Evolutionary conservation across 2,113 vertebrate species (phyloP), one percentile per base, ranked within the genome.

Genomic region (Puffinus mauretanicus): DNA sequence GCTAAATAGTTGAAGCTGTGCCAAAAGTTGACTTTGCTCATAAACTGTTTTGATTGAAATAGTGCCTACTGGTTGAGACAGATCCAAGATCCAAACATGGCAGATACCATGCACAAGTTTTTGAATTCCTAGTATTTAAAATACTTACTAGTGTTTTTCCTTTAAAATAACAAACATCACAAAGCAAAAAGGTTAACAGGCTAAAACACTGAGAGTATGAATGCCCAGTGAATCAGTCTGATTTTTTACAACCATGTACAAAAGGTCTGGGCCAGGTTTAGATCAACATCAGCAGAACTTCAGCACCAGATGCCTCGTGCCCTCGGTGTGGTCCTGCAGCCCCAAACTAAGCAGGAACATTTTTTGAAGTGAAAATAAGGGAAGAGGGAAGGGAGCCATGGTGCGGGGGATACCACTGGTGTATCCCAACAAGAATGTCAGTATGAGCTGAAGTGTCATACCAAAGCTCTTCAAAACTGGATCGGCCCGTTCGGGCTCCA

Each of bases 21-120:
- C 83, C 81, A 44, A 69, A 93, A 75, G 42, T 10, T 90, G 58
- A 58, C 38, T 86, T 84, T 94, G n/a, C 26, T 90, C 38, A 54
- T 12, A 75, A 95, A 72, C 64, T 94, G 30, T 96, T 97, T 94
- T 85, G 54, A 79, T 87, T 91, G 75, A 93, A 96, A 60, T 69
- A 82, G 19, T 62, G 49, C 69, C 73, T 91, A 54, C 47, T 64
- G 17, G n/a, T 62, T 79, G 40, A 82, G 44, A 72, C 25, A 87
- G 54, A 84, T 15, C 11, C 46, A 79, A 57, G 10, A 86, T 60
- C 34, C 61, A 61, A 86, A 94, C 12, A 69, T 12, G 2, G 20
- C 36, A 87, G 54, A 61, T 25, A 57, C 5, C 13, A 65, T 4
- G 34, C 12, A 60, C 3, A 71, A 49, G 29, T 49, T 88, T 78